Evolutionary conservation across 2,113 vertebrate genomes (phyloP), one percentile per base, ranked within the genome.

Genomic region (Tiliqua scincoides): DNA sequence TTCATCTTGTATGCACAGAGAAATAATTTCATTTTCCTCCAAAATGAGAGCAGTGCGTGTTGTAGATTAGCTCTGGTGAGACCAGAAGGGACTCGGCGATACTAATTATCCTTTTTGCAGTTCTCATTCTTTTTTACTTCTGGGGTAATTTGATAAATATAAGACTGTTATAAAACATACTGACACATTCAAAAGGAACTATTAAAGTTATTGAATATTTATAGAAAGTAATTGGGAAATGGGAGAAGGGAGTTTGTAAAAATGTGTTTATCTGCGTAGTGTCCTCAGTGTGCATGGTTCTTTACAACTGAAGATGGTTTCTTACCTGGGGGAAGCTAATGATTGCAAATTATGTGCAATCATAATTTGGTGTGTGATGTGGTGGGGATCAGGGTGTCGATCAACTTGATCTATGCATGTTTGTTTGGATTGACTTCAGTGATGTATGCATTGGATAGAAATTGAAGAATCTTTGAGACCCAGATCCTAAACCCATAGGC

Each of bases 1-100:
- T 93, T 94, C 70, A 81, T 79, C 85, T 93, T 65, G 21, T 78
- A 65, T 79, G 32, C 30, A 88, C 81, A 92, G 87, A 87, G 85
- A 74, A 91, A 70, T 79, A 4, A 11, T 81, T 87, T 86, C 1
- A 85, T 71, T 32, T 85, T 21, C 1, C 32, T 17, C 18, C 43
- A 6, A 85, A 92, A 88, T 83, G 0, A 63, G 23, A 9, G n/a
- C 48, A 76, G 82, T 82, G 2, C 9, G 2, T 17, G 80, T 79
- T 83, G 79, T 63, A 89, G 88, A 91, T 88, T 86, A 91, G 62
- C 52, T 52, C 21, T 1, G 57, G 84, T 76, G 86, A 77, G 3
- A 82, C 62, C 70, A 76, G 52, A 27, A 73, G 12, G 1, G 21
- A 2, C 0, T 78, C 86, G 8, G 82, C 67, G 23, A 0, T 77